A percentile compares a stretch with the other conserved stretches of the same genome.
These are phyloP conservation scores for Carettochelys insculpta DNA, from an alignment of 2,113 vertebrate genomes.

Conservation along the genomic window DNA sequence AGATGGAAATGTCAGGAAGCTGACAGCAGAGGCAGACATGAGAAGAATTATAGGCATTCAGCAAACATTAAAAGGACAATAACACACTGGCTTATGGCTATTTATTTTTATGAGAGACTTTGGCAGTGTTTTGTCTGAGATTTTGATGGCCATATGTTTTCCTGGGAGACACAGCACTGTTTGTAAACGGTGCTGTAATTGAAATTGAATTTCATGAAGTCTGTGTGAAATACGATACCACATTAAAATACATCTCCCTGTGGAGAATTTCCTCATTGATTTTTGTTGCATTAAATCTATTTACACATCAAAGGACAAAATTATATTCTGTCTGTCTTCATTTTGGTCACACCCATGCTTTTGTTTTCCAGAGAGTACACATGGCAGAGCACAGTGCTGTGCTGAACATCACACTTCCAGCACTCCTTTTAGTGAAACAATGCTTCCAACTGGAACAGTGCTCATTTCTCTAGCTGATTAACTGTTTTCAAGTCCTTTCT, in stretches of 20 bases:
- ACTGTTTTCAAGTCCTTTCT: not conserved
- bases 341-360: constrained; percentile 61
- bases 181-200: constrained; percentile 72
- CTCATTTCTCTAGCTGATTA: constrained; percentile 33
- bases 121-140: constrained; percentile 70
- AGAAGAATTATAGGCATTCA: constrained; percentile 60
- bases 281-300: constrained; percentile 71
- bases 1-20: constrained; percentile 32
- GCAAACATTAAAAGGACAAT: constrained; percentile 70
- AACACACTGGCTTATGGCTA: constrained; percentile 67
- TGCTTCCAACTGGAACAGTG: constrained; percentile 20
- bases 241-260: constrained; percentile 68
- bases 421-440: constrained; percentile 22
- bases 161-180: constrained; percentile 54
- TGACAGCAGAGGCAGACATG: not conserved
- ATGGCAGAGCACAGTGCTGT: constrained; percentile 29
- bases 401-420: constrained; percentile 20
- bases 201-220: constrained; percentile 75
- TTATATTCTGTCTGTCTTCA: constrained; percentile 64
- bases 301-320: constrained; percentile 68
- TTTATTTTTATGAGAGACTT: constrained; percentile 66
- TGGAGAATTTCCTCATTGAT: constrained; percentile 69
- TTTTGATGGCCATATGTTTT: constrained; percentile 76
- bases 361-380: constrained; percentile 53
- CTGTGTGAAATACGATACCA: constrained; percentile 70